Conservation (phyloP, 2,113 vertebrate genomes). For the Speoplatyrhinus poulsoni region DNA sequence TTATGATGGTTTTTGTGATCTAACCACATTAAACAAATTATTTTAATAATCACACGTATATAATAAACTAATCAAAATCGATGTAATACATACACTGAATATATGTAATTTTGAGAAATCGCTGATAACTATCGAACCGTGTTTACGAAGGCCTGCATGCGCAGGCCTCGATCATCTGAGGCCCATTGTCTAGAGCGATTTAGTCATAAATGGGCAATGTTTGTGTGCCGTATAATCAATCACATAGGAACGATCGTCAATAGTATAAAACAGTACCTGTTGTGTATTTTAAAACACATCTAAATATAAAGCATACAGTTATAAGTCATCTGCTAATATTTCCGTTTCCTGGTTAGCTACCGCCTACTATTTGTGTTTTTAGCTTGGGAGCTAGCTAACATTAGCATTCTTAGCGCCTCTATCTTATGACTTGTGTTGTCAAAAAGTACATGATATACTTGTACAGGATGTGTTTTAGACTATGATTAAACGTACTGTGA, state of each 20-base stretch:
- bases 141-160: conserved; percentile 52
- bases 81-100: no score
- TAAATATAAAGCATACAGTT: conserved; percentile 44
- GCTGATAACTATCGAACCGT: conserved; percentile 26
- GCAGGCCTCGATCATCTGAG: conserved; percentile 54
- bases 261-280: no score
- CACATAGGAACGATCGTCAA: not conserved
- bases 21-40: not conserved
- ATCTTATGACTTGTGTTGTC: not conserved
- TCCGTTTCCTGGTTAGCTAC: conserved; percentile 81
- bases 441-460: not conserved
- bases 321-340: conserved; percentile 56
- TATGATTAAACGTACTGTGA: no score
- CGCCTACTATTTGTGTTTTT: conserved; percentile 79
- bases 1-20: not conserved
- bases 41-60: no score
- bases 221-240: not conserved
- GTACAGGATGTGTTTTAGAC: not conserved
- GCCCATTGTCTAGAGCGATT: conserved; percentile 65
- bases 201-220: conserved; percentile 7
- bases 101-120: no score
- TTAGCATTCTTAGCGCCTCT: conserved; percentile 8
- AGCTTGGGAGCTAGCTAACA: conserved; percentile 65
- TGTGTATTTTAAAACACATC: conserved; percentile 20
- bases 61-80: no score